phyloP scores from a whole-genome alignment of 1,140 invertebrate species.

The Glossosoma conforme region DNA sequence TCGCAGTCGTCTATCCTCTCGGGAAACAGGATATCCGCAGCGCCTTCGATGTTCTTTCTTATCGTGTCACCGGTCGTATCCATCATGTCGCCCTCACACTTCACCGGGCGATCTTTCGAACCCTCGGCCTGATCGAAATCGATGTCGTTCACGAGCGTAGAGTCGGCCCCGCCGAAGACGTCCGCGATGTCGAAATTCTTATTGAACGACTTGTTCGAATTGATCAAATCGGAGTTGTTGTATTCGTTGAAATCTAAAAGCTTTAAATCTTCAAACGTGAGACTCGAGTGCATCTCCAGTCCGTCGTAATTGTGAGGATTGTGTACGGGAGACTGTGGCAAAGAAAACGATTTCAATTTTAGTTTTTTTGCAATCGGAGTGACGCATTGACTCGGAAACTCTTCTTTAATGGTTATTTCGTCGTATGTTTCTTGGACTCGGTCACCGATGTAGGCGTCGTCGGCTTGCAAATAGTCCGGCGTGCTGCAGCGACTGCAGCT shows the following conservation, averaged over 20 bases:
- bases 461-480: no score
- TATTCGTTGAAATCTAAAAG: slow-evolving; percentile 21
- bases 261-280: slow-evolving; percentile 27
- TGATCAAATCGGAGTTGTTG: slow-evolving; percentile 14
- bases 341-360: slow-evolving; percentile 24
- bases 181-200: slow-evolving; percentile 24
- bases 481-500: slow-evolving; percentile 10
- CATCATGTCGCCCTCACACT: slow-evolving; percentile 4
- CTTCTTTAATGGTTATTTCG: no score
- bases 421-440: no score
- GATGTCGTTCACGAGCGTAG: slow-evolving; percentile 2
- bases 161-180: slow-evolving; percentile 7
- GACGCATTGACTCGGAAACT: slow-evolving; percentile 9
- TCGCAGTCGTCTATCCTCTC: slow-evolving; percentile 14
- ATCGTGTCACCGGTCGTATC: slow-evolving; percentile 11
- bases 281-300: slow-evolving; percentile 17
- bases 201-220: slow-evolving; percentile 21
- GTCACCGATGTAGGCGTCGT: no score
- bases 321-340: slow-evolving; percentile 22
- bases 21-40: slow-evolving; percentile 13
- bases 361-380: no score
- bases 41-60: slow-evolving; percentile 15
- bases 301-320: not conserved
- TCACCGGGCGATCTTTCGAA: slow-evolving; percentile 6
- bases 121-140: slow-evolving; percentile 3